Percentiles rank a stretch among this genome's conserved stretches.
These are phyloP conservation scores for Dynastes tityus DNA, from an alignment of 2,888 invertebrate genomes.

Conservation along the genomic window DNA sequence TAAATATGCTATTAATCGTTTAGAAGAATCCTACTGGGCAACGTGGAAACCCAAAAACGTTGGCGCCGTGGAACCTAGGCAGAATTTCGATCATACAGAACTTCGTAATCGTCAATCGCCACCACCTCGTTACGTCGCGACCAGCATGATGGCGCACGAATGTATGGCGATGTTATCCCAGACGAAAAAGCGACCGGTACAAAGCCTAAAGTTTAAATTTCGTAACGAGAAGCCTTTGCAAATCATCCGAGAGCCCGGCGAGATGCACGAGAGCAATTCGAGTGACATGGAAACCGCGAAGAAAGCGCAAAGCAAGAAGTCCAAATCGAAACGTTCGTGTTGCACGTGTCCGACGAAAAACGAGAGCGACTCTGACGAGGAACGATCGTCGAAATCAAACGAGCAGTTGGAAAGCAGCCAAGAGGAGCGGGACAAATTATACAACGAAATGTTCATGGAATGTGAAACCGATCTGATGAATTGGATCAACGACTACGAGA, in stretches of 20 bases:
- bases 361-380: conserved; percentile 10
- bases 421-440: conserved; percentile 26
- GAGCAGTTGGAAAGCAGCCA: conserved; percentile 26
- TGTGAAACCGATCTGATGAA: conserved; percentile 38
- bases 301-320: background rate
- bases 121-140: background rate
- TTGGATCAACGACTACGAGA: conserved; percentile 32
- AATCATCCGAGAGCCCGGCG: conserved; percentile 44
- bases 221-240: conserved; percentile 39
- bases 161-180: conserved; percentile 23
- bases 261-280: conserved; percentile 45
- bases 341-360: conserved; percentile 17
- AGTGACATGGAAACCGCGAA: conserved; percentile 30
- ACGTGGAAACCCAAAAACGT: conserved; percentile 65
- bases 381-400: conserved; percentile 9
- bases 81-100: background rate
- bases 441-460: conserved; percentile 38
- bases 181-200: background rate
- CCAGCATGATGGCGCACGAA: conserved; percentile 20
- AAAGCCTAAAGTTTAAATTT: background rate
- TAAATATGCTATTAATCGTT: conserved; percentile 30
- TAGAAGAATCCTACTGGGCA: conserved; percentile 68
- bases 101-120: background rate
- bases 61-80: conserved; percentile 8
- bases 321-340: conserved; percentile 27